These are phyloP conservation scores for Dermochelys coriacea DNA, from an alignment of 2,797 vertebrate genomes.

Conservation along the genomic window DNA sequence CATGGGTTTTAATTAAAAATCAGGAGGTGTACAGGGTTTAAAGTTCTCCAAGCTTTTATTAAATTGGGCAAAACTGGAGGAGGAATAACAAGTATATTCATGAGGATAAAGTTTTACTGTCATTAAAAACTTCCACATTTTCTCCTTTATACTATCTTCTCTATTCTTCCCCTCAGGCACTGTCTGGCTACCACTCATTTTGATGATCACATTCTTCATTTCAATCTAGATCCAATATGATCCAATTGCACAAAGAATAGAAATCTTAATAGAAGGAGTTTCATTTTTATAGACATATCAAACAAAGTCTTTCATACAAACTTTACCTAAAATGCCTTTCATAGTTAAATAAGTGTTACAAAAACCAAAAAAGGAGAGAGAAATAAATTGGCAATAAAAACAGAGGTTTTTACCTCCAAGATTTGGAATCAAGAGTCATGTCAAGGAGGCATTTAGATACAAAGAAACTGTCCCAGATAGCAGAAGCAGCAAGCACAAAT, in stretches of 20 bases:
- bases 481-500: background rate
- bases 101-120: slow-evolving; percentile 41
- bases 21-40: background rate
- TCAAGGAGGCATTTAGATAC: background rate
- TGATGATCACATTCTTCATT: slow-evolving; percentile 43
- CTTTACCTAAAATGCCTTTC: background rate
- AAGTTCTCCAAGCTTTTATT: slow-evolving; percentile 57
- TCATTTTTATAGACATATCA: background rate
- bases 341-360: background rate
- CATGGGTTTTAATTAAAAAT: slow-evolving; percentile 61
- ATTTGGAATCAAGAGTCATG: slow-evolving; percentile 9
- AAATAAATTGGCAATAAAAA: slow-evolving; percentile 55
- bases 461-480: background rate
- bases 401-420: slow-evolving; percentile 25
- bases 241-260: background rate
- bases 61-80: slow-evolving; percentile 15
- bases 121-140: slow-evolving; percentile 40
- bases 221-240: slow-evolving; percentile 36
- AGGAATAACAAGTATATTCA: slow-evolving; percentile 51
- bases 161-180: slow-evolving; percentile 28
- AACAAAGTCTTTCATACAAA: background rate
- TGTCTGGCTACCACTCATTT: slow-evolving; percentile 44
- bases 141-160: background rate
- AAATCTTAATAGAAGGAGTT: slow-evolving; percentile 23
- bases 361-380: background rate